Percentiles rank a stretch among this genome's conserved stretches.
phyloP scores from a whole-genome alignment of 1,140 invertebrate species.

The Thalassaphorura encarpata region DNA sequence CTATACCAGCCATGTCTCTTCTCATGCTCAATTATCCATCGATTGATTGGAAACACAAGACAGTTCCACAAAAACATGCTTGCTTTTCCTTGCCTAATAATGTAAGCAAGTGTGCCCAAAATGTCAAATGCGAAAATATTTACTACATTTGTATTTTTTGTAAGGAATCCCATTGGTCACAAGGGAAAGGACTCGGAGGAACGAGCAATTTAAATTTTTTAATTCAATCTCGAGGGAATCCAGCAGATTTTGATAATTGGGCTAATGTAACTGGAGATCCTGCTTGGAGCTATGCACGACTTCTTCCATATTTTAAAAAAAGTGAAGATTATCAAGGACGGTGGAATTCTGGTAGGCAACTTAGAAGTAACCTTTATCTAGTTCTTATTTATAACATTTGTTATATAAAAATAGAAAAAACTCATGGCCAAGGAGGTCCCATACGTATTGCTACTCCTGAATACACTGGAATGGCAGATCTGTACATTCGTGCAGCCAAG shows the following conservation, averaged over 20 bases:
- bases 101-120: background rate
- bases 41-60: conserved; percentile 21
- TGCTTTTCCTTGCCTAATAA: conserved; percentile 16
- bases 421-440: conserved; percentile 12
- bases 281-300: conserved; percentile 47
- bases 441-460: conserved; percentile 10
- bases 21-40: conserved; percentile 19
- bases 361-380: background rate
- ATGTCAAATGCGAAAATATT: background rate
- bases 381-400: background rate
- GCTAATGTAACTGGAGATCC: conserved; percentile 39
- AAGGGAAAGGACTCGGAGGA: conserved; percentile 47
- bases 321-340: conserved; percentile 50
- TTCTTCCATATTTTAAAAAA: conserved; percentile 75
- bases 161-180: conserved; percentile 37
- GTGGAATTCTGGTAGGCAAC: conserved; percentile 4
- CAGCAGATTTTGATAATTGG: conserved; percentile 55
- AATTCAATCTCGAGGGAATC: conserved; percentile 53
- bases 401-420: background rate
- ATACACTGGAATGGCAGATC: conserved; percentile 14
- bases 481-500: conserved; percentile 14
- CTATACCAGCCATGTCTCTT: conserved; percentile 19
- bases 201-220: conserved; percentile 53
- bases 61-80: conserved; percentile 16
- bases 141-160: background rate